Conservation (phyloP, 2,113 vertebrate genomes). For the Eptesicus fuscus region DNA sequence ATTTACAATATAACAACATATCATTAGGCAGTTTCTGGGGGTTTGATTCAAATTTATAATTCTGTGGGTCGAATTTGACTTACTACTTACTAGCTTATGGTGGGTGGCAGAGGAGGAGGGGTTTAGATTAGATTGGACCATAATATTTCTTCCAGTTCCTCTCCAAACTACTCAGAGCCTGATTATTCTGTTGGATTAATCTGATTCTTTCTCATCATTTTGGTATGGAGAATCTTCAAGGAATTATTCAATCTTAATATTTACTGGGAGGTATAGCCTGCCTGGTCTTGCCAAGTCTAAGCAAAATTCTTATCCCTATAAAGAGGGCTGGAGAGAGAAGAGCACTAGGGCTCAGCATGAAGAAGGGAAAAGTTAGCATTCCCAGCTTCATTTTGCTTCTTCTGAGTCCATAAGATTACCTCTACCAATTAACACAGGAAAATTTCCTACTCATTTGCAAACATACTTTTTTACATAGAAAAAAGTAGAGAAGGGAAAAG, state of each 20-base stretch:
- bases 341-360: not conserved
- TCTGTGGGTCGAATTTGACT: not conserved
- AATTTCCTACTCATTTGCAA: not conserved
- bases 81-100: not conserved
- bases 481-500: not conserved
- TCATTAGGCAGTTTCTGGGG: too few species aligned
- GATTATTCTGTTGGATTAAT: not conserved
- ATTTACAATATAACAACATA: too few species aligned
- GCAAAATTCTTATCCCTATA: conserved; percentile 40
- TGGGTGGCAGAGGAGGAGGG: not conserved
- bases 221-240: not conserved
- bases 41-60: not conserved
- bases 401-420: not conserved
- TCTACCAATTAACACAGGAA: not conserved
- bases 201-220: not conserved
- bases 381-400: not conserved
- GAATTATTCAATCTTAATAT: not conserved
- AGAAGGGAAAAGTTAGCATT: not conserved
- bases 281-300: conserved; percentile 43
- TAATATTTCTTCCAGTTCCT: not conserved
- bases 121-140: not conserved
- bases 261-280: not conserved
- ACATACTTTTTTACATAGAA: not conserved
- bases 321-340: not conserved
- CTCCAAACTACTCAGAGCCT: not conserved